A percentile compares a stretch with the other conserved stretches of the same genome.
Conservation (phyloP, 2,113 vertebrate genomes). For the Brevimyrus niger region DNA sequence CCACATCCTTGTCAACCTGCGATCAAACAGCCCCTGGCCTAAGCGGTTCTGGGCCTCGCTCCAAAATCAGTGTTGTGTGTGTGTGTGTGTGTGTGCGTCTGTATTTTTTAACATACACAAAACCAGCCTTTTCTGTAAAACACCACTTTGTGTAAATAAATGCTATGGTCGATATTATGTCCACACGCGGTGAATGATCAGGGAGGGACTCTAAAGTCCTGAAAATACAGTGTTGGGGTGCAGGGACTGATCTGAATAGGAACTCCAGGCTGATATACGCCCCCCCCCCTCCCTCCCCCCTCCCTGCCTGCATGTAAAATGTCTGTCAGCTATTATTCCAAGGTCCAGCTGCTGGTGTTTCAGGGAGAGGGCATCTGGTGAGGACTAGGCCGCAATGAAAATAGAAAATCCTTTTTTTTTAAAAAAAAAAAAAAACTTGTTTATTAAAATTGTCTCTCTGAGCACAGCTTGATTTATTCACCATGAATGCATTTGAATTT, state of each 20-base stretch:
- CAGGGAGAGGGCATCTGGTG: constrained; percentile 40
- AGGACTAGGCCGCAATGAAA: constrained; percentile 37
- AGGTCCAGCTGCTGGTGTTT: constrained; percentile 49
- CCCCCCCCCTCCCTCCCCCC: constrained; percentile 3
- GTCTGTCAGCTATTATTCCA: constrained; percentile 42
- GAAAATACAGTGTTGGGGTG: constrained; percentile 7
- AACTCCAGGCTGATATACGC: constrained; percentile 12
- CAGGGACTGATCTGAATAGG: constrained; percentile 33
- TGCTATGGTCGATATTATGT: not conserved
- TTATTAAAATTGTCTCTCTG: constrained; percentile 48
- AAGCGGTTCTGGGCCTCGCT: not conserved
- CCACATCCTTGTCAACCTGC: constrained; percentile 13
- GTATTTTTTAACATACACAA: not conserved
- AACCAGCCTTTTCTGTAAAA: not conserved
- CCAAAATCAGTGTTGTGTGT: not conserved
- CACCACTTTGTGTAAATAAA: constrained; percentile 8
- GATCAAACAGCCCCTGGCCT: constrained; percentile 6
- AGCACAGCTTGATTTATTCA: constrained; percentile 44
- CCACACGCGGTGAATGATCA: not conserved
- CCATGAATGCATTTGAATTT: constrained; percentile 48
- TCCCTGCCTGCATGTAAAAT: constrained; percentile 31
- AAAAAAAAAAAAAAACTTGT: constrained; percentile 40
- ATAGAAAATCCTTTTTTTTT: constrained; percentile 31
- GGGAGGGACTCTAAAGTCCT: not conserved
- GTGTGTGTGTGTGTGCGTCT: not conserved